Evolutionary conservation across 1,140 invertebrate genomes (phyloP).

Genomic region (Drosophila albomicans): DNA sequence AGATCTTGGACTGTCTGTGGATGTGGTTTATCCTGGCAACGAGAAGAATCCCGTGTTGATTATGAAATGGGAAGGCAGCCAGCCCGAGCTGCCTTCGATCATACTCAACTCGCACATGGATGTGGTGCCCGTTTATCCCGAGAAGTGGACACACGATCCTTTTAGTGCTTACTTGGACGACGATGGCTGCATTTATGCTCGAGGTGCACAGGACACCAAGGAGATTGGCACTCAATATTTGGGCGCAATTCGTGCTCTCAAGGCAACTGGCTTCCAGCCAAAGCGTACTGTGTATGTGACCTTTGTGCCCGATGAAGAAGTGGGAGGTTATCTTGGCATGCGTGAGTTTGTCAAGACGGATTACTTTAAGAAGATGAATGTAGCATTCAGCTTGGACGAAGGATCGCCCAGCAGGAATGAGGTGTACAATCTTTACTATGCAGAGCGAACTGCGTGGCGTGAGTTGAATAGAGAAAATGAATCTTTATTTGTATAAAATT

Average conservation of each 20-base stretch:
- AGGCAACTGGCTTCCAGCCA: slow-evolving; percentile 86
- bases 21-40: slow-evolving; percentile 34
- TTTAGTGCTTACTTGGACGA: slow-evolving; percentile 91
- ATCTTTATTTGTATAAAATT: slow-evolving; percentile 87
- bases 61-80: slow-evolving; percentile 91
- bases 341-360: slow-evolving; percentile 90
- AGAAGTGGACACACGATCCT: slow-evolving; percentile 88
- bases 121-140: slow-evolving; percentile 94
- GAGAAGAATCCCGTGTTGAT: slow-evolving; percentile 48
- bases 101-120: slow-evolving; percentile 84
- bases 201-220: slow-evolving; percentile 94
- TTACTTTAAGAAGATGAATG: slow-evolving; percentile 92
- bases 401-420: slow-evolving; percentile 88
- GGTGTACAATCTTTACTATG: slow-evolving; percentile 90
- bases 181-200: slow-evolving; percentile 91
- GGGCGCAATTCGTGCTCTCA: slow-evolving; percentile 88
- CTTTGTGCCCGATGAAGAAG: slow-evolving; percentile 97
- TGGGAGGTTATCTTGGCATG: slow-evolving; percentile 94
- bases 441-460: slow-evolving; percentile 90
- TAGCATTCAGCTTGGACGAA: slow-evolving; percentile 96
- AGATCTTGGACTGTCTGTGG: slow-evolving; percentile 26
- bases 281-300: slow-evolving; percentile 90
- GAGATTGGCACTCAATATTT: slow-evolving; percentile 90
- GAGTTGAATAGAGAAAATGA: slow-evolving; percentile 88
- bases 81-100: slow-evolving; percentile 90